Evolutionary conservation across 2,113 vertebrate genomes (phyloP).

Genomic region (Mus spicilegus): DNA sequence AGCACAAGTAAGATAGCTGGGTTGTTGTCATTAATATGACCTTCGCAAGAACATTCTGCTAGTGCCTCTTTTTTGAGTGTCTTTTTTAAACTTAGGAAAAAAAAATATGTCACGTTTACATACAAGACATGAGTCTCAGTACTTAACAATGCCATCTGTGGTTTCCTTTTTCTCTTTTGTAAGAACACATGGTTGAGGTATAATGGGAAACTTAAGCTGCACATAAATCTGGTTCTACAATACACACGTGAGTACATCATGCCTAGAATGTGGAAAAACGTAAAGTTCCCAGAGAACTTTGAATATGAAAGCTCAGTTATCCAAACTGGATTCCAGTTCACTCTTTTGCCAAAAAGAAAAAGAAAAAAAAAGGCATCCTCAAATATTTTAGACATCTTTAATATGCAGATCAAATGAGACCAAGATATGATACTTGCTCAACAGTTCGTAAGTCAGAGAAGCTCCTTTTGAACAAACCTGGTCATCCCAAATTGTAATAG

Average conservation of each 20-base stretch:
- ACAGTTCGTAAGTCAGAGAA: neutral
- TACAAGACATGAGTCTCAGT: neutral
- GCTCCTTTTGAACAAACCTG: neutral
- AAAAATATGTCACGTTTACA: neutral
- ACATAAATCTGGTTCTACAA: neutral
- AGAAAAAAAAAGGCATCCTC: neutral
- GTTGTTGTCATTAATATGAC: neutral
- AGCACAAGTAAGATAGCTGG: neutral
- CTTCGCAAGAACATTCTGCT: neutral
- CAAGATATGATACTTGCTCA: neutral
- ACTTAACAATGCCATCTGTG: neutral
- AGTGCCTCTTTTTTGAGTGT: neutral
- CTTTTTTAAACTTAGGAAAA: neutral
- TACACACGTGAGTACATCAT: neutral
- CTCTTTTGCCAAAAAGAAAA: neutral
- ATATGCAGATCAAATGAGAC: neutral
- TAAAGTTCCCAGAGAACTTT: neutral
- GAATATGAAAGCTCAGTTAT: neutral
- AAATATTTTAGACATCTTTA: neutral
- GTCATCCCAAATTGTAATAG: neutral
- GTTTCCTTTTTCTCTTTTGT: neutral
- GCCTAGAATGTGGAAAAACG: neutral
- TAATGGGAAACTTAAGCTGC: neutral
- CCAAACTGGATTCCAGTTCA: neutral
- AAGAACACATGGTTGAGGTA: neutral